These are phyloP conservation scores for Andricus grossulariae DNA, from an alignment of 1,140 invertebrate genomes.

Conservation along the genomic window DNA sequence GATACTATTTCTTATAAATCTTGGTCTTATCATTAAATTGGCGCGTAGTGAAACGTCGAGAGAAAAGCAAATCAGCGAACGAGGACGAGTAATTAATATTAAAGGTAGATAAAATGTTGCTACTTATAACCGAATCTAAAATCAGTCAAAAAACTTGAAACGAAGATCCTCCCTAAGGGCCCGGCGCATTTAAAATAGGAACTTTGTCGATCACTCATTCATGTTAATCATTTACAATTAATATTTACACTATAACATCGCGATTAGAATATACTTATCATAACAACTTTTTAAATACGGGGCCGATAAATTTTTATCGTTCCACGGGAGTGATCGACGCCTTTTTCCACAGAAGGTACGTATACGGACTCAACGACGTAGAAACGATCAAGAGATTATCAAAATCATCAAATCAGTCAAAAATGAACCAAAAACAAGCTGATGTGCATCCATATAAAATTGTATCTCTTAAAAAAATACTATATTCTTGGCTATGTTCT, in stretches of 20 bases:
- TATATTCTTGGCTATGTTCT: slow-evolving; percentile 39
- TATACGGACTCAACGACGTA: slow-evolving; percentile 36
- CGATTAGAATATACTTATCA: slow-evolving; percentile 63
- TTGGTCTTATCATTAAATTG: slow-evolving; percentile 31
- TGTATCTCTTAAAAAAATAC: slow-evolving; percentile 62
- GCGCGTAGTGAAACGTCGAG: neutral
- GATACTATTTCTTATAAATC: slow-evolving; percentile 28
- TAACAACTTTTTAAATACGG: slow-evolving; percentile 55
- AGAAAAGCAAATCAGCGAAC: too few species aligned
- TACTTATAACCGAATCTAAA: slow-evolving; percentile 3
- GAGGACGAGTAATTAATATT: neutral
- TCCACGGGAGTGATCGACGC: slow-evolving; percentile 44
- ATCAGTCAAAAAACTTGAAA: slow-evolving; percentile 7
- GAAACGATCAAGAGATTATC: slow-evolving; percentile 41
- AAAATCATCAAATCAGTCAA: slow-evolving; percentile 34
- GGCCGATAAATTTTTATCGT: slow-evolving; percentile 16
- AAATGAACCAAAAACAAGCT: slow-evolving; percentile 39
- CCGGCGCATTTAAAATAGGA: slow-evolving; percentile 70
- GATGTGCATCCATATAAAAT: slow-evolving; percentile 59
- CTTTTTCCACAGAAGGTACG: slow-evolving; percentile 40
- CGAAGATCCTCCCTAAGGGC: slow-evolving; percentile 45
- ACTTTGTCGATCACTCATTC: slow-evolving; percentile 72
- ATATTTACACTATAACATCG: slow-evolving; percentile 63
- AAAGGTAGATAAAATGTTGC: neutral
- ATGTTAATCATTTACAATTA: slow-evolving; percentile 56